Conservation (phyloP, 2,888 invertebrate genomes). For the Pelosia muscerda region DNA sequence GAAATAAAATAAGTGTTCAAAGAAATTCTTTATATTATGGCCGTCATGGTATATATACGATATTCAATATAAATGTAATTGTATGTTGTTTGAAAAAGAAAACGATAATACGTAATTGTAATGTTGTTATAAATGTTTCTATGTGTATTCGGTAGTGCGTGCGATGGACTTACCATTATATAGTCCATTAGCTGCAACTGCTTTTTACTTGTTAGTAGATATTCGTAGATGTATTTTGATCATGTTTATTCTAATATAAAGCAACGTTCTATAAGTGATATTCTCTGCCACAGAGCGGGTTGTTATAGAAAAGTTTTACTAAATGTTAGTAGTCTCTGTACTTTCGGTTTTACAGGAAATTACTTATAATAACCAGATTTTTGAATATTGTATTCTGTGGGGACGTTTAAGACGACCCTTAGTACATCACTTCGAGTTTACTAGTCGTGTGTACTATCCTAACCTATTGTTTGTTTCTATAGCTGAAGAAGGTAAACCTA, state of each 20-base stretch:
- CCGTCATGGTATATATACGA: no score
- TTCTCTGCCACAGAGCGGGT: background rate
- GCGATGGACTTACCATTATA: no score
- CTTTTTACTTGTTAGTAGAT: no score
- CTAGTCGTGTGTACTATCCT: background rate
- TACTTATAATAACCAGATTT: background rate
- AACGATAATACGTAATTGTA: no score
- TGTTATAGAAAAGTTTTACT: no score
- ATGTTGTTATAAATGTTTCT: no score
- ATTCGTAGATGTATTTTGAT: background rate
- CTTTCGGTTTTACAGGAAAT: background rate
- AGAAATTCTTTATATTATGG: no score
- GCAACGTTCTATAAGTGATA: background rate
- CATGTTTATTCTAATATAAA: background rate
- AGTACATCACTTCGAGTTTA: background rate
- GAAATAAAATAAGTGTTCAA: background rate
- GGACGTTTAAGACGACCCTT: background rate
- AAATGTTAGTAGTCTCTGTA: background rate
- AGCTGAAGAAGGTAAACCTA: background rate
- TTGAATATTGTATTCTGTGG: background rate
- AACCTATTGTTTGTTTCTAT: background rate
- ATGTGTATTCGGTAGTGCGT: no score
- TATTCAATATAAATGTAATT: no score
- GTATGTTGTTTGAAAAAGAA: no score
- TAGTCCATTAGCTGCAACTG: no score